Conservation (phyloP, 1,140 invertebrate genomes). For the Scaptomyza hsui region DNA sequence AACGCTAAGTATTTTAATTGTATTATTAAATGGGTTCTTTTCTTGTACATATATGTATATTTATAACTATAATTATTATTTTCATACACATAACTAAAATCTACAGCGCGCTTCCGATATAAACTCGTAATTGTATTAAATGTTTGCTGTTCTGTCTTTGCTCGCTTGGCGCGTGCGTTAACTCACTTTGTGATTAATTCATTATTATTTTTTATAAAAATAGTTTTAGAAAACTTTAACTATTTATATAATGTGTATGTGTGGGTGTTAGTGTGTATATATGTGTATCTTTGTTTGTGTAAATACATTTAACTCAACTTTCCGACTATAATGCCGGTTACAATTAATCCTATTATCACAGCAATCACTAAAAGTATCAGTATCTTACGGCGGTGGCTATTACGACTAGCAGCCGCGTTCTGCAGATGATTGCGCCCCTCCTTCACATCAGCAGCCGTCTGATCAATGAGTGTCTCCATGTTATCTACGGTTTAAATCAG, state of each 20-base stretch:
- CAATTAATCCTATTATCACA: constrained; percentile 87
- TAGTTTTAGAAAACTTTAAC: constrained; percentile 69
- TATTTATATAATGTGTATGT: constrained; percentile 39
- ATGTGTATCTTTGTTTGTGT: constrained; percentile 27
- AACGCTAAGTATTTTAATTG: constrained; percentile 64
- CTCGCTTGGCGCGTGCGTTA: constrained; percentile 59
- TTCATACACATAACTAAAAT: constrained; percentile 51
- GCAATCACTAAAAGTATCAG: constrained; percentile 88
- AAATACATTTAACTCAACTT: constrained; percentile 84
- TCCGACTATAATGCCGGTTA: constrained; percentile 87
- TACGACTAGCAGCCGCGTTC: constrained; percentile 91
- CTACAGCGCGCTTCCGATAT: constrained; percentile 42
- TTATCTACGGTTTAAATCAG: constrained; percentile 87
- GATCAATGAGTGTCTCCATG: constrained; percentile 94
- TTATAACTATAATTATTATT: constrained; percentile 56
- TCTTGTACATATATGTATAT: constrained; percentile 52
- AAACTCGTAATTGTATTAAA: constrained; percentile 45
- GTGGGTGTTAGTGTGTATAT: constrained; percentile 32
- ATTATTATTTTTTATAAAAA: constrained; percentile 66
- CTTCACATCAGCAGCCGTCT: constrained; percentile 90
- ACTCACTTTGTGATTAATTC: constrained; percentile 76
- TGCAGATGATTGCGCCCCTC: constrained; percentile 90
- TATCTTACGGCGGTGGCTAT: constrained; percentile 89
- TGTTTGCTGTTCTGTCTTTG: constrained; percentile 46
- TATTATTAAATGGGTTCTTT: constrained; percentile 58